These are phyloP conservation scores for Murina feae DNA, from an alignment of 2,113 vertebrate species.

Conservation along the genomic window DNA sequence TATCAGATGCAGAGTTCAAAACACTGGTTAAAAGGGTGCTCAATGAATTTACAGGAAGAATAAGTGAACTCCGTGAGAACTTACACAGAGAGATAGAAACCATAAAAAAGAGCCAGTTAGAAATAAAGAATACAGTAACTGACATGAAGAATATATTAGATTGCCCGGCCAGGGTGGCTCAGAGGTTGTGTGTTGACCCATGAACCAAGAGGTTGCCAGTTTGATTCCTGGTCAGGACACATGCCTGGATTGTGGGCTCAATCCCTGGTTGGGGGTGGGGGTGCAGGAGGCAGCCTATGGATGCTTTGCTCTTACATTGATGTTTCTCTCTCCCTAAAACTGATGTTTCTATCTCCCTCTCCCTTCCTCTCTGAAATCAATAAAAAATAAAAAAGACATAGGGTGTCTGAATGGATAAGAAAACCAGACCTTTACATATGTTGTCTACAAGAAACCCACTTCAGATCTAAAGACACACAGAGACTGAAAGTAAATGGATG, in stretches of 20 bases:
- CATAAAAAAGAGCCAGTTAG: background rate
- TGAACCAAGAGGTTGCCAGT: background rate
- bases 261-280: too few relatives aligned
- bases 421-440: background rate
- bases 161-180: background rate
- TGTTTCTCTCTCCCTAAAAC: background rate
- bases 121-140: background rate
- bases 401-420: background rate
- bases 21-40: background rate
- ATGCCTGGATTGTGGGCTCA: too few relatives aligned
- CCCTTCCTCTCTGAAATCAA: too few relatives aligned
- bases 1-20: background rate
- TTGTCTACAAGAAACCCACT: background rate
- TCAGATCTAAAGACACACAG: background rate
- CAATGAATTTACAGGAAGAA: background rate
- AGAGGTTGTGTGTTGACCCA: background rate
- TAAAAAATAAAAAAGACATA: background rate
- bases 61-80: background rate
- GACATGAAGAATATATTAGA: background rate
- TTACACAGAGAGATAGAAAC: background rate
- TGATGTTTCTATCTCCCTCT: too few relatives aligned
- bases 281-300: background rate
- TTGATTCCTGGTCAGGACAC: background rate
- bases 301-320: background rate
- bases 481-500: background rate